These are phyloP conservation scores for Sicus ferrugineus DNA, from an alignment of 2,888 invertebrate species.

Conservation along the genomic window DNA sequence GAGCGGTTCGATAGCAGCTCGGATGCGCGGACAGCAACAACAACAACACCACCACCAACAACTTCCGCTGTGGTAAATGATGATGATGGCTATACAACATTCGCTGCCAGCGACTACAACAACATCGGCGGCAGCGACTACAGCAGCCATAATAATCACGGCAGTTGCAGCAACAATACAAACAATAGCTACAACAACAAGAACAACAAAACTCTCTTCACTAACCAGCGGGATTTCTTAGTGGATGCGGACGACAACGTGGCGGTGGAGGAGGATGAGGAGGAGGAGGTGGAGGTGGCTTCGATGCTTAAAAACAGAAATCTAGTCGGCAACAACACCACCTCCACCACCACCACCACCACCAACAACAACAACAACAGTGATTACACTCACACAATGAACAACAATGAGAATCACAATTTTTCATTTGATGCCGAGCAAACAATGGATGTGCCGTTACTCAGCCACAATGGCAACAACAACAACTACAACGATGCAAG, in stretches of 20 bases:
- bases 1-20: background rate
- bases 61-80: background rate
- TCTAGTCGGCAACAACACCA: background rate
- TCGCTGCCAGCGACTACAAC: background rate
- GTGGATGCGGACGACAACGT: background rate
- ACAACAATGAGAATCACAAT: background rate
- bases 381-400: background rate
- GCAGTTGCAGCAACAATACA: background rate
- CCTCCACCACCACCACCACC: background rate
- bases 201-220: too few relatives aligned
- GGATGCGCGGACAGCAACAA: background rate
- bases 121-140: background rate
- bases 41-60: background rate
- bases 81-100: background rate
- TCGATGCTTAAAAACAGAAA: background rate
- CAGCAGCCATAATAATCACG: background rate
- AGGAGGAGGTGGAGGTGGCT: background rate
- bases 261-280: background rate
- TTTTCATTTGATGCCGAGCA: conserved; percentile 45
- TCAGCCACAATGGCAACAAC: conserved; percentile 38
- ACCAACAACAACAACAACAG: conserved; percentile 1
- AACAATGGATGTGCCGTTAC: conserved; percentile 54
- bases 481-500: conserved; percentile 40
- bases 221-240: too few relatives aligned
- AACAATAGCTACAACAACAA: background rate